These are phyloP conservation scores for Gavialis gangeticus DNA, from an alignment of 2,113 vertebrate species.

Conservation along the genomic window DNA sequence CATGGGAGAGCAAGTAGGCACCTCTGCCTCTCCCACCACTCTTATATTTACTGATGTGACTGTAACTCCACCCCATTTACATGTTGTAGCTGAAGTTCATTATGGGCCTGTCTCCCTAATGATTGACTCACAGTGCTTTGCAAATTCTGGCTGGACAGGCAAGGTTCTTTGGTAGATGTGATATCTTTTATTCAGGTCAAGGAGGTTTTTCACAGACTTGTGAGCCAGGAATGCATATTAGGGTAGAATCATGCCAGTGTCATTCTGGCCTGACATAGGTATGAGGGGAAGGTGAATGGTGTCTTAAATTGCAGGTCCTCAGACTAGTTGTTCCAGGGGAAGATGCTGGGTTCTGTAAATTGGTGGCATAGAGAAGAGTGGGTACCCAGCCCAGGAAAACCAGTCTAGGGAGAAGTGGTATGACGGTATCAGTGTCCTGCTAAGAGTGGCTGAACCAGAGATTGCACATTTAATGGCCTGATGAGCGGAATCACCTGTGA, in stretches of 20 bases:
- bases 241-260: background rate
- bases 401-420: background rate
- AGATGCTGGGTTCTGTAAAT: background rate
- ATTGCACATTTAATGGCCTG: background rate
- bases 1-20: too few relatives aligned
- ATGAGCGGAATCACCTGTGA: background rate
- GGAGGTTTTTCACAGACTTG: too few relatives aligned
- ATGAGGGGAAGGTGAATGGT: background rate
- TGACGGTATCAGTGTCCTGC: rapidly evolving
- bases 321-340: background rate
- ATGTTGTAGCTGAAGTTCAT: too few relatives aligned
- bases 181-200: too few relatives aligned
- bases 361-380: background rate
- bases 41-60: too few relatives aligned
- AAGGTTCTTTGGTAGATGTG: too few relatives aligned
- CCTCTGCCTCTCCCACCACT: too few relatives aligned
- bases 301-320: background rate
- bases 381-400: background rate
- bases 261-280: background rate
- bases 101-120: background rate
- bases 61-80: too few relatives aligned
- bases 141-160: background rate
- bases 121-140: rapidly evolving
- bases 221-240: too few relatives aligned
- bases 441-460: too few relatives aligned